Evolutionary conservation across 2,888 invertebrate species (phyloP), one percentile per base, ranked within the genome.

Genomic region (Tipula lateralis): DNA sequence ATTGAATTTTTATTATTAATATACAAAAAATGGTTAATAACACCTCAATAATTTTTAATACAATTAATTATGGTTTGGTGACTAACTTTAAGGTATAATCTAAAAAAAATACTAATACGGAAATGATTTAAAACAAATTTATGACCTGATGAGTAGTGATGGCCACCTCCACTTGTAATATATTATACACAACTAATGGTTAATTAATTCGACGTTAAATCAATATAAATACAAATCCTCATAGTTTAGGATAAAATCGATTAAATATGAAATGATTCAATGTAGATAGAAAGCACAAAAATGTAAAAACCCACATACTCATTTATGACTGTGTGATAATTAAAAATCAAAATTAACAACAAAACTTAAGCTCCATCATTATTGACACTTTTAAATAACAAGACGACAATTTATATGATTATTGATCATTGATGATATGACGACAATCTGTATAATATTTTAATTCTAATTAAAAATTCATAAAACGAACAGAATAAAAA

Each of bases 401-500:
- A 24, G 66, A 24, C 7, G 66, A 66, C 66, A 66, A 66, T 66
- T 66, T 66, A 66, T 66, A 1, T 66, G 24, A 24, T 66, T 24
- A 9, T 44, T 16, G 44, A 44, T 44, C 16, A 16, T n/a, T 44
- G 66, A 66, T 24, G 66, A 66, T 19, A 9, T 66, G 66, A 66
- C 24, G 66, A 66, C 66, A 12, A 24, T 66, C 24, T 24, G n/a
- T n/a, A 16, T 5, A 50, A n/a, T n/a, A 50, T 4, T 50, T 50
- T 66, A 24, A 66, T 24, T 24, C 66, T 66, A 66, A 66, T 66
- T 66, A 66, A 66, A 66, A 66, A 66, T 66, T 66, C 66, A 66
- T 66, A 66, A 66, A 9, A n/a, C 66, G 24, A 66, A 16, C 16
- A 50, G 16, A 50, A 50, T 6, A 50, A 50, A 50, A 66, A 66